These are phyloP conservation scores for Potorous gilbertii DNA, from an alignment of 2,797 vertebrate species.

Conservation along the genomic window DNA sequence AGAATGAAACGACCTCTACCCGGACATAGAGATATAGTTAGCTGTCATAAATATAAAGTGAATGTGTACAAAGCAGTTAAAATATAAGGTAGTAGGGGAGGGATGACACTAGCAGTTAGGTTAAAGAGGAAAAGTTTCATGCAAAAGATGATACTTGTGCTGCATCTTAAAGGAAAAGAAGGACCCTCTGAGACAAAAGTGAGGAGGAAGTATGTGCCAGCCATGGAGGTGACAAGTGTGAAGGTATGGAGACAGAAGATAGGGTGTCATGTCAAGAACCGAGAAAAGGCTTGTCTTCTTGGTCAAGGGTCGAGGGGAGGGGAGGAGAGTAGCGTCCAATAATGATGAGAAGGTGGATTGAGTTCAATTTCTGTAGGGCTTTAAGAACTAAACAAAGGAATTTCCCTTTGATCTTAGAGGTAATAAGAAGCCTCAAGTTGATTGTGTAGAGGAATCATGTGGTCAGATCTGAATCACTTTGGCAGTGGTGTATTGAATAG, in stretches of 20 bases:
- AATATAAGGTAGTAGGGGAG: not conserved
- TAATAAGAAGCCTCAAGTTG: not conserved
- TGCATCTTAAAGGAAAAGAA: not conserved
- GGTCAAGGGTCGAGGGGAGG: too few relatives aligned
- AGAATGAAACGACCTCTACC: not conserved
- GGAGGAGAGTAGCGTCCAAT: not conserved
- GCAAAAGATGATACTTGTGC: too few relatives aligned
- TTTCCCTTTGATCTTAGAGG: not conserved
- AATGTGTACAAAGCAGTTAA: not conserved
- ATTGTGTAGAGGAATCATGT: not conserved
- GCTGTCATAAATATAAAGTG: not conserved
- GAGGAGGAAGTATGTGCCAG: not conserved
- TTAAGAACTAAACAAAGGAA: not conserved
- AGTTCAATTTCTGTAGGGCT: not conserved
- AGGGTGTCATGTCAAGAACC: not conserved
- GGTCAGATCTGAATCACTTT: not conserved
- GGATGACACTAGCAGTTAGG: not conserved
- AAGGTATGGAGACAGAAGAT: not conserved
- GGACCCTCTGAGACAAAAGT: not conserved
- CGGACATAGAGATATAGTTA: not conserved
- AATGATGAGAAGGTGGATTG: not conserved
- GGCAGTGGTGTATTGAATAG: not conserved
- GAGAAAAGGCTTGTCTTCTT: not conserved
- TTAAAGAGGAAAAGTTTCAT: not conserved
- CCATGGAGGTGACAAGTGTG: not conserved